Evolutionary conservation across 2,113 vertebrate genomes (phyloP).

Genomic region (Hippocampus zosterae): DNA sequence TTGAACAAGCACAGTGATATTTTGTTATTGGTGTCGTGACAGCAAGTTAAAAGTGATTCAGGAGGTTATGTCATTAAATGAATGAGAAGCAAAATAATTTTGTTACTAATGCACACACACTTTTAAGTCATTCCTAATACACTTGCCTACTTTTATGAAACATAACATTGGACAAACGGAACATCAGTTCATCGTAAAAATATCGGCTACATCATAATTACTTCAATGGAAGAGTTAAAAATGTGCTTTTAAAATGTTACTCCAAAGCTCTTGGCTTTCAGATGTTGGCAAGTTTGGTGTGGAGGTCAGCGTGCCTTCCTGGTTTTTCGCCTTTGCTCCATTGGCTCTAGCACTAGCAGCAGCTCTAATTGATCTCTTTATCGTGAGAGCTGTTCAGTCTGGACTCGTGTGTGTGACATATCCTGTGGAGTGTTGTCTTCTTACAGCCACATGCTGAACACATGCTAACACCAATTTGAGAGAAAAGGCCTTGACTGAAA

Average conservation of each 20-base stretch:
- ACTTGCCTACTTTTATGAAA: background rate
- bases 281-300: background rate
- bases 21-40: no score
- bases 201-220: background rate
- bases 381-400: background rate
- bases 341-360: background rate
- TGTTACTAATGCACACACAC: background rate
- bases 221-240: background rate
- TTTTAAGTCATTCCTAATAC: background rate
- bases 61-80: no score
- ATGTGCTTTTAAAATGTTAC: background rate
- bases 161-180: background rate
- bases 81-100: no score
- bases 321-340: background rate
- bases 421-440: background rate
- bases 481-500: constrained; percentile 6
- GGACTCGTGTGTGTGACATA: background rate
- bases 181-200: background rate
- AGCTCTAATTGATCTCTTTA: background rate
- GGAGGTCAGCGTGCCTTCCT: background rate
- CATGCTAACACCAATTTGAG: background rate
- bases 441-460: background rate
- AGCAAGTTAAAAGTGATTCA: no score
- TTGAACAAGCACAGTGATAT: no score
- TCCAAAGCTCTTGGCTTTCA: background rate